Base-by-base conservation (phyloP, 2,797 vertebrate species). In the Falco novaeseelandiae region DNA sequence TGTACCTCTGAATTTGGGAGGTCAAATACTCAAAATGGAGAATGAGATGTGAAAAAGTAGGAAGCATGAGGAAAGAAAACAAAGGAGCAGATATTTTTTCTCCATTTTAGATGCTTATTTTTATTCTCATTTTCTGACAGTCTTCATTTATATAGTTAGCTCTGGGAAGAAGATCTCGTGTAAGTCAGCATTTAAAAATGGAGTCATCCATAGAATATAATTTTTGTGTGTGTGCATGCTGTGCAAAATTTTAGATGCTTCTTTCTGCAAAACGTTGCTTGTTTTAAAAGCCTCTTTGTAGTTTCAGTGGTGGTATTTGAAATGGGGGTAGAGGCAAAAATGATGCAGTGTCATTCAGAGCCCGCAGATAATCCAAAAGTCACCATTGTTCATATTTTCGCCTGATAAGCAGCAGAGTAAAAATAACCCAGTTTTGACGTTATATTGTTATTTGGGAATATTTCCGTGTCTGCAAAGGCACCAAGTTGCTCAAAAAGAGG, bases 121-220 rank as follows among this genome's bases (percentile, higher is more conserved):
- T 91, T 71, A 54, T 73, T 92, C 67, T 92, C 27, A 27, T 87
- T 91, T 95, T 92, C 49, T 51, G 12, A 16, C 61, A 65, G 19
- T 49, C 54, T 81, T 90, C 81, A 52, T 95, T 93, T 89, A 65
- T 94, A 51, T 69, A 57, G 61, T 90, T 94, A 66, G 30, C 42
- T 79, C n/a, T 76, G 48, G 51, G 27, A 46, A 62, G 84, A 93
- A 82, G 34, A 69, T 83, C 40, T 87, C 57, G 10, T 48, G 13
- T 51, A 90, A 83, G 49, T 95, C 84, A 88, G 65, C 65, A 44
- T 86, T 95, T 95, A 71, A 78, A 95, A 91, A 72, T 90, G 30
- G 77, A 87, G 38, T 82, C 66, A 55, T 51, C 10, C 72, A 20
- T 44, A 69, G 73, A 89, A 89, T 82, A 29, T 65, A 66, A 92